A percentile compares a stretch with the other conserved stretches of the same genome.
Conservation (phyloP, 2,888 invertebrate genomes). For the Atrina japonica region DNA sequence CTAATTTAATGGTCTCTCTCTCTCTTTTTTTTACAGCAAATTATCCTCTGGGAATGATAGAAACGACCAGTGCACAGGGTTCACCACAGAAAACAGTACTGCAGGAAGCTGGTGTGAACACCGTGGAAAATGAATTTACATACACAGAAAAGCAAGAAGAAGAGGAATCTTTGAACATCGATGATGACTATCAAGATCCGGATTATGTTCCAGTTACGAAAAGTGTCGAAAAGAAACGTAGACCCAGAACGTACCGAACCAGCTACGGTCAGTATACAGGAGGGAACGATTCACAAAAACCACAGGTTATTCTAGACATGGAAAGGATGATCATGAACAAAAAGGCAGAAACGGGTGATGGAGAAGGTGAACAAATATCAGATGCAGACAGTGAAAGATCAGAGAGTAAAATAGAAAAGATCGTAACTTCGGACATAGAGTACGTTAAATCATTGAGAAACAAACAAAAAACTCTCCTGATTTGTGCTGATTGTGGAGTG, state of each 20-base stretch:
- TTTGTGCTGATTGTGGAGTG: constrained; percentile 18
- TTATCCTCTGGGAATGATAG: constrained; percentile 17
- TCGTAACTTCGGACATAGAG: constrained; percentile 17
- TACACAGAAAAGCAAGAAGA: too few species aligned
- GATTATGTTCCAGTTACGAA: constrained; percentile 2
- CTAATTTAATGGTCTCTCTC: too few species aligned
- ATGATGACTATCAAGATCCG: constrained; percentile 8
- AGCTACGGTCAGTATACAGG: too few species aligned
- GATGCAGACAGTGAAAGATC: constrained; percentile 1
- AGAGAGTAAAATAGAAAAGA: constrained; percentile 25
- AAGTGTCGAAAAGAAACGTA: too few species aligned
- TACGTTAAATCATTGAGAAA: constrained; percentile 18
- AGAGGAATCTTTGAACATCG: too few species aligned
- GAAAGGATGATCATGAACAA: constrained; percentile 20
- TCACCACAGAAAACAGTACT: neutral
- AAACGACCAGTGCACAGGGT: neutral
- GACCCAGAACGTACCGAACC: too few species aligned
- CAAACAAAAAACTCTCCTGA: constrained; percentile 6
- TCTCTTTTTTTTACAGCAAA: constrained; percentile 4
- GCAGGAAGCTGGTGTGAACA: neutral
- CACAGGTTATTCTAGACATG: too few species aligned
- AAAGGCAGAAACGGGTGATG: neutral
- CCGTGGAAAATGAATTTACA: too few species aligned
- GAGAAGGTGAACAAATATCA: constrained; percentile 1
- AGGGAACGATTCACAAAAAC: too few species aligned